Conservation (phyloP, 1,140 invertebrate species). For the Colletes latitarsis region DNA sequence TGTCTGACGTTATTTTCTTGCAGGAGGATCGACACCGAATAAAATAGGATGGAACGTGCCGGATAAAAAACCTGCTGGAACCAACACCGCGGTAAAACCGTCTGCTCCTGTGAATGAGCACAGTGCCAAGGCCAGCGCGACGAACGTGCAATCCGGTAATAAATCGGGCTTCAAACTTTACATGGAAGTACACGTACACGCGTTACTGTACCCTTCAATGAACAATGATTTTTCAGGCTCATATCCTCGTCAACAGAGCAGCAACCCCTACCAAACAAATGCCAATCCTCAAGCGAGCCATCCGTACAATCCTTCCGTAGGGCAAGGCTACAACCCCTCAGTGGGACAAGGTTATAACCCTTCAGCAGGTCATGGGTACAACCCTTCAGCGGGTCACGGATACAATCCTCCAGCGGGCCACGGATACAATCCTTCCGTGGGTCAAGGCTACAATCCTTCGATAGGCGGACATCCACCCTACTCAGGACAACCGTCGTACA, state of each 20-base stretch:
- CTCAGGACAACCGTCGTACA: constrained; percentile 16
- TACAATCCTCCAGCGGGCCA: constrained; percentile 3
- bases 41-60: constrained; percentile 76
- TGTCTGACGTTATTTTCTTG: too few species aligned
- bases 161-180: too few species aligned
- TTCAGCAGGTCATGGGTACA: constrained; percentile 24
- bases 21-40: constrained; percentile 64
- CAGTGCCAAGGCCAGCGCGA: constrained; percentile 71
- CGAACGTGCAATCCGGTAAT: constrained; percentile 72
- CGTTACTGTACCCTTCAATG: background rate
- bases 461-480: constrained; percentile 30
- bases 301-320: constrained; percentile 51
- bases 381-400: constrained; percentile 13
- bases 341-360: constrained; percentile 38
- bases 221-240: constrained; percentile 47
- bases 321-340: constrained; percentile 43
- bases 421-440: constrained; percentile 9
- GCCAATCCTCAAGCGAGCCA: constrained; percentile 14
- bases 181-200: too few species aligned
- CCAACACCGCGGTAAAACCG: constrained; percentile 61
- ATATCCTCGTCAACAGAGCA: constrained; percentile 56
- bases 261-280: constrained; percentile 48
- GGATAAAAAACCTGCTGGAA: constrained; percentile 31
- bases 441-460: constrained; percentile 56
- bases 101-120: constrained; percentile 73